These are phyloP conservation scores for Lordiphosa clarofinis DNA, from an alignment of 1,140 invertebrate species.

Conservation along the genomic window DNA sequence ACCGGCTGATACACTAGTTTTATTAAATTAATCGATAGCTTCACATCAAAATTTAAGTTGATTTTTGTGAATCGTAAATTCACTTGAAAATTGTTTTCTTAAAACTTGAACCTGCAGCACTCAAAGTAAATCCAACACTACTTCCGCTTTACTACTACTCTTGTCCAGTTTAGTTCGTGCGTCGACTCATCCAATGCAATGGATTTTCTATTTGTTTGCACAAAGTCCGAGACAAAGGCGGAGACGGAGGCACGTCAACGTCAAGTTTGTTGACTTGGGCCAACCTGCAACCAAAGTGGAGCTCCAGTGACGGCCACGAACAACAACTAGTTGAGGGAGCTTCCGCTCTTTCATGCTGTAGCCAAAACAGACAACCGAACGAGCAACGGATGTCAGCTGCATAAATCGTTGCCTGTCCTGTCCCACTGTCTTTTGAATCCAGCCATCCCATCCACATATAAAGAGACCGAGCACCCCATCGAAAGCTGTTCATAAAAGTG, in stretches of 20 bases:
- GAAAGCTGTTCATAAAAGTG: constrained; percentile 67
- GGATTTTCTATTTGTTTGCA: constrained; percentile 49
- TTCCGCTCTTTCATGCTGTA: constrained; percentile 49
- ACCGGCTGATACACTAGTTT: too few species aligned
- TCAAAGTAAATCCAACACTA: constrained; percentile 28
- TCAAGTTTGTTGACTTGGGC: constrained; percentile 73
- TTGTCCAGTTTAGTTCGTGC: constrained; percentile 29
- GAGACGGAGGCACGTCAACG: constrained; percentile 50
- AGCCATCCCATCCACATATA: constrained; percentile 21
- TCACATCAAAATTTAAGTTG: too few species aligned
- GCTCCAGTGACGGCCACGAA: constrained; percentile 35
- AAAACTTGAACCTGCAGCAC: constrained; percentile 8
- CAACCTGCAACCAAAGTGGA: constrained; percentile 59
- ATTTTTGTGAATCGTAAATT: too few species aligned
- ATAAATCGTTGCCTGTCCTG: constrained; percentile 68
- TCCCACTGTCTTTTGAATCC: constrained; percentile 15
- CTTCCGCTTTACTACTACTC: constrained; percentile 24
- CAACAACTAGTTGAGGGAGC: constrained; percentile 48
- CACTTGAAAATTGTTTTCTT: constrained; percentile 13
- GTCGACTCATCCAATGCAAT: constrained; percentile 42
- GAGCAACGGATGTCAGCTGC: constrained; percentile 71
- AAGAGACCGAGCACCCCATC: constrained; percentile 26
- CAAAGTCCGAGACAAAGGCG: constrained; percentile 20
- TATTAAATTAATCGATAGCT: too few species aligned
- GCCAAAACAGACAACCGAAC: constrained; percentile 49